Evolutionary conservation across 2,797 vertebrate genomes (phyloP).

Genomic region (Paramormyrops hopkinsi): DNA sequence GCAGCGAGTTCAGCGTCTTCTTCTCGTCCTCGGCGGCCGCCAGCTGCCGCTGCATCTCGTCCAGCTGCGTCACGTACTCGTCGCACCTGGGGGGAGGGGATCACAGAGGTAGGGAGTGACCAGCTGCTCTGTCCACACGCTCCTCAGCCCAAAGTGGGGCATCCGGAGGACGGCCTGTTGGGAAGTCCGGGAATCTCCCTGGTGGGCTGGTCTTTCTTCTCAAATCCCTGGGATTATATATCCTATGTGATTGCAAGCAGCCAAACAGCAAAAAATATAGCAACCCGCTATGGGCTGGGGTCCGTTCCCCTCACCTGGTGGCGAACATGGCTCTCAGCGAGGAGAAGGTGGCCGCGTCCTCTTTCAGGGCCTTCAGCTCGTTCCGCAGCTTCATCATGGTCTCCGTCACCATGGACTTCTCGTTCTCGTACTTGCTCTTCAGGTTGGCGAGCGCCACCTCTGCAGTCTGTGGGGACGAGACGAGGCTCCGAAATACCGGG

Average conservation of each 20-base stretch:
- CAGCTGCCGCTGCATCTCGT: slow-evolving; percentile 98
- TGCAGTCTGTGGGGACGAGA: slow-evolving; percentile 72
- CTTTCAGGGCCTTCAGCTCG: slow-evolving; percentile 94
- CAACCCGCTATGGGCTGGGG: not conserved
- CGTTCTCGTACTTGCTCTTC: slow-evolving; percentile 98
- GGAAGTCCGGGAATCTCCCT: not conserved
- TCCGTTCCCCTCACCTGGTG: slow-evolving; percentile 72
- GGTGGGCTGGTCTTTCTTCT: not conserved
- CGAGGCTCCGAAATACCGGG: not conserved
- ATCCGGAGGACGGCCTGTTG: not conserved
- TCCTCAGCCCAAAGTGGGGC: not conserved
- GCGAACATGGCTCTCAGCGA: slow-evolving; percentile 98
- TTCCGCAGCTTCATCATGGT: slow-evolving; percentile 98
- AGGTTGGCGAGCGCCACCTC: slow-evolving; percentile 90
- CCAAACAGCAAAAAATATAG: not conserved
- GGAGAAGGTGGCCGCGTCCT: slow-evolving; percentile 97
- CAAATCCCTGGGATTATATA: not conserved
- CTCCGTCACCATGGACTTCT: slow-evolving; percentile 95
- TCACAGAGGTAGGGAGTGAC: not conserved
- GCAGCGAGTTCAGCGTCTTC: slow-evolving; percentile 94
- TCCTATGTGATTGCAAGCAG: not conserved
- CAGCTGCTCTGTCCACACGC: not conserved
- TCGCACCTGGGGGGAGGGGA: slow-evolving; percentile 73
- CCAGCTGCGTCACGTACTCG: slow-evolving; percentile 92
- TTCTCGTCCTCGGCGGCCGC: slow-evolving; percentile 98